Evolutionary conservation across 2,113 vertebrate genomes (phyloP).

Genomic region (Noctilio leporinus): DNA sequence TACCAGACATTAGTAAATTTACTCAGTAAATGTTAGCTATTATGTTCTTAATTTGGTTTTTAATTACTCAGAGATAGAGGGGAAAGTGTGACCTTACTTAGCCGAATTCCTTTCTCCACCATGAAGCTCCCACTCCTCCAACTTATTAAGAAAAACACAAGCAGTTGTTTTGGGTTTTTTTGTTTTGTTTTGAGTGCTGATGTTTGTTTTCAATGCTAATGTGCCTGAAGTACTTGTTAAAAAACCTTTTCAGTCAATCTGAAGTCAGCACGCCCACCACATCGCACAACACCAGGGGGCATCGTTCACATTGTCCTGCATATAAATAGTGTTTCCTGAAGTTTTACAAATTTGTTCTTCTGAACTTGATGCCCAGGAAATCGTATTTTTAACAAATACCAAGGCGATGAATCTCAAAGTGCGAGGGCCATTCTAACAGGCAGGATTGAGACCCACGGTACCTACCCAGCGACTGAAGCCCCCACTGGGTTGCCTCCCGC

Average conservation of each 20-base stretch:
- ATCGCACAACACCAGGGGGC: constrained; percentile 65
- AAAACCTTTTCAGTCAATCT: neutral
- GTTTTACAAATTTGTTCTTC: constrained; percentile 38
- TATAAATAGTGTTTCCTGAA: constrained; percentile 60
- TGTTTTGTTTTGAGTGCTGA: constrained; percentile 19
- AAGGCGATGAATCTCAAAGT: neutral
- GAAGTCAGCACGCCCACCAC: neutral
- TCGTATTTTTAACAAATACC: constrained; percentile 44
- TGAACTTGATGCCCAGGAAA: constrained; percentile 47
- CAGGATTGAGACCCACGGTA: neutral
- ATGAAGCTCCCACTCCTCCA: neutral
- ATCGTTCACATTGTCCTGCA: constrained; percentile 45
- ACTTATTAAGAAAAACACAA: neutral
- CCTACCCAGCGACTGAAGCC: neutral
- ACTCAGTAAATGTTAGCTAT: neutral
- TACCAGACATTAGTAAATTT: neutral
- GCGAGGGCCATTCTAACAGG: neutral
- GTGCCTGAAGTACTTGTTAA: constrained; percentile 26
- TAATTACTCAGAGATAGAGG: neutral
- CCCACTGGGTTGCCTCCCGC: neutral
- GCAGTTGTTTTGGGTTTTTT: neutral
- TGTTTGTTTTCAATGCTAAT: constrained; percentile 36
- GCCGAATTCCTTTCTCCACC: neutral
- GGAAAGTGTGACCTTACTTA: neutral
- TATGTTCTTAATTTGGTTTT: constrained; percentile 10